phyloP scores from a whole-genome alignment of 1,140 invertebrate species.

The Sycobia sp. region DNA sequence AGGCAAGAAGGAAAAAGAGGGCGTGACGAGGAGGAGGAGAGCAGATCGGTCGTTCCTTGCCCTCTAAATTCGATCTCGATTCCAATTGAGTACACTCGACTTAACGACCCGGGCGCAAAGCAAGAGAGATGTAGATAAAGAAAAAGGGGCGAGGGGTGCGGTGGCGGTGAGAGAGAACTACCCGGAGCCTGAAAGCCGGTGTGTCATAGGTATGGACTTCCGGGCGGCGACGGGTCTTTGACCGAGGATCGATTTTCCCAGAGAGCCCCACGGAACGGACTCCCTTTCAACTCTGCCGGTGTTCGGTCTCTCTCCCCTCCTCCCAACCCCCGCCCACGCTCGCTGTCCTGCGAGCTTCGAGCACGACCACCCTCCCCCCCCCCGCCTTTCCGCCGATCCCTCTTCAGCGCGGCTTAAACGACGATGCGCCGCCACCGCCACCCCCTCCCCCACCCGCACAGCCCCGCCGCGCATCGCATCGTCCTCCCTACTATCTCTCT shows the following conservation, averaged over 20 bases:
- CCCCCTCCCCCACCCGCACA: too few species aligned
- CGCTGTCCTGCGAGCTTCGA: background rate
- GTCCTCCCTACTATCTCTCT: too few species aligned
- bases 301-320: too few species aligned
- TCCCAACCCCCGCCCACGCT: too few species aligned
- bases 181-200: background rate
- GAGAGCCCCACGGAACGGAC: background rate
- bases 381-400: too few species aligned
- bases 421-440: too few species aligned
- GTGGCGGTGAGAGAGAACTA: background rate
- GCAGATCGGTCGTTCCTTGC: background rate
- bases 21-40: background rate
- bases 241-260: constrained; percentile 34
- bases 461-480: too few species aligned
- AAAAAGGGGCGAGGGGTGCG: background rate
- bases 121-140: background rate
- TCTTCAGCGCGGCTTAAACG: too few species aligned
- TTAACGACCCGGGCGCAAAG: background rate
- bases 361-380: too few species aligned
- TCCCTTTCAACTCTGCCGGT: too few species aligned
- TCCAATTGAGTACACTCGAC: constrained; percentile 7
- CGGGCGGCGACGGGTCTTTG: constrained; percentile 30
- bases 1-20: background rate
- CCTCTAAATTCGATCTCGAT: constrained; percentile 14
- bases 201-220: constrained; percentile 36